Evolutionary conservation across 2,113 vertebrate species (phyloP).

Genomic region (Corvus hawaiiensis): DNA sequence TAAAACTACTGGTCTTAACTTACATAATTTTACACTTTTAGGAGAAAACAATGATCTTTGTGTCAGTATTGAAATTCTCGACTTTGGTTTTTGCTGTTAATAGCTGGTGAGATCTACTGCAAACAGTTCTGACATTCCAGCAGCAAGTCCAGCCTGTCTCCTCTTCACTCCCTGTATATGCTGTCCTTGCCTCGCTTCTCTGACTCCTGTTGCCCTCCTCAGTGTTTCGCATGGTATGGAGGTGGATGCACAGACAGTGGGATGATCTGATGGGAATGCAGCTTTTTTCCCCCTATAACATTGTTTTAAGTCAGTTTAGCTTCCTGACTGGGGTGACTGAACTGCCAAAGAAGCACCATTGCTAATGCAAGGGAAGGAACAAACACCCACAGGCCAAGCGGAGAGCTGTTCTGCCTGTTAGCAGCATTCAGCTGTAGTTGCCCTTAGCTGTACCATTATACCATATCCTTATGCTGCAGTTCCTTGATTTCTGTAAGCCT

Average conservation of each 20-base stretch:
- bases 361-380: neutral
- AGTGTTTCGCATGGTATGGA: neutral
- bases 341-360: neutral
- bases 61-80: neutral
- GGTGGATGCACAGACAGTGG: neutral
- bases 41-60: neutral
- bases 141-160: too few relatives aligned
- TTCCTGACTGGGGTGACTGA: neutral
- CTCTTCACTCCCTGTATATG: neutral
- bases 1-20: neutral
- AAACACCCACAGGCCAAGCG: neutral
- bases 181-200: neutral
- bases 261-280: neutral
- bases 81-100: neutral
- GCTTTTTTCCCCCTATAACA: accelerated
- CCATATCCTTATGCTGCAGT: neutral
- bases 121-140: neutral
- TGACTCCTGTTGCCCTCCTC: accelerated
- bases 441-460: neutral
- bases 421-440: neutral
- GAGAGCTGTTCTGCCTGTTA: neutral
- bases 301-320: neutral
- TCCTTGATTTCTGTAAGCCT: neutral
- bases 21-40: neutral
- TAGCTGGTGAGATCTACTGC: neutral